Percentiles rank a stretch among this genome's conserved stretches.
Conservation (phyloP, 2,113 vertebrate genomes). For the Pteropus alecto region DNA sequence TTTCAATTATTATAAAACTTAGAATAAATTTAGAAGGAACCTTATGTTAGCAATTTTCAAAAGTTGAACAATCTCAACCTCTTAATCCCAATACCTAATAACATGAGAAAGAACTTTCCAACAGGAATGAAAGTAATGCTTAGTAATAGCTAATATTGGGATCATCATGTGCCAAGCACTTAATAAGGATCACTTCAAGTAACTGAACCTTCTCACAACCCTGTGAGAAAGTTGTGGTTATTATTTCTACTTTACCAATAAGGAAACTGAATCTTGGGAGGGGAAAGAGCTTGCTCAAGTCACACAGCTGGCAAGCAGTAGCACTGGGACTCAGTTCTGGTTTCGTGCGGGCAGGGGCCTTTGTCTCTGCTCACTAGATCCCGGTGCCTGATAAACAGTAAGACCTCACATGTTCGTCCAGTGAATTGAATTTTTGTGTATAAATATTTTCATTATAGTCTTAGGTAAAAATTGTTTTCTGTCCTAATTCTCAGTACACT, state of each 20-base stretch:
- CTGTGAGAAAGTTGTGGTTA: background rate
- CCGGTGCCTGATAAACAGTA: background rate
- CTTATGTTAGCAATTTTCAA: background rate
- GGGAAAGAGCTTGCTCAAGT: background rate
- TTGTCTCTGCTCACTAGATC: background rate
- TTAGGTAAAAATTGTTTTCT: slow-evolving; percentile 4
- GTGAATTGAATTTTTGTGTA: background rate
- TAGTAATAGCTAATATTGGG: background rate
- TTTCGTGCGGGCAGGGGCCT: background rate
- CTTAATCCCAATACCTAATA: background rate
- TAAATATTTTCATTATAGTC: background rate
- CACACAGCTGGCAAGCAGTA: background rate
- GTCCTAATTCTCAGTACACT: background rate
- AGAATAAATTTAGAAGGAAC: background rate
- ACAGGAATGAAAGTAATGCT: background rate
- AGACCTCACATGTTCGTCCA: background rate
- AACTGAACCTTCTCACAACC: background rate
- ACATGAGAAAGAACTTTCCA: background rate
- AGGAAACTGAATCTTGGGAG: background rate
- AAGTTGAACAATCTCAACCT: background rate
- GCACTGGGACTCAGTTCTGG: background rate
- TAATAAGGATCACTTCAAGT: background rate
- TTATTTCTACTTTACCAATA: background rate
- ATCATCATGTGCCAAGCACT: background rate
- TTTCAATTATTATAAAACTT: background rate